A percentile compares a stretch with the other conserved stretches of the same genome.
Evolutionary conservation across 2,888 invertebrate genomes (phyloP).

Genomic region (Allolobophora icterica): DNA sequence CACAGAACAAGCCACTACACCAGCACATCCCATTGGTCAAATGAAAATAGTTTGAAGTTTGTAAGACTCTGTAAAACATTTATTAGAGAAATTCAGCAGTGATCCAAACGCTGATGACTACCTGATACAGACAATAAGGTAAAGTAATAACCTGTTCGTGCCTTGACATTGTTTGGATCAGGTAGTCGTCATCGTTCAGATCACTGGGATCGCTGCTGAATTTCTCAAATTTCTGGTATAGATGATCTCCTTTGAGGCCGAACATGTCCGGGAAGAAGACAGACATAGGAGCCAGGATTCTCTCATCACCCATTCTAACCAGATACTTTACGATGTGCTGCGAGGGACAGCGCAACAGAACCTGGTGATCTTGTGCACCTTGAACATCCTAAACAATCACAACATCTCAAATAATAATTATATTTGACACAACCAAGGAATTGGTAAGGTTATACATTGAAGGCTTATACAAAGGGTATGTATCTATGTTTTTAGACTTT

Average conservation of each 20-base stretch:
- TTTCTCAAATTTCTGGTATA: conserved; percentile 69
- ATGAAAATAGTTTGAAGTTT: no score
- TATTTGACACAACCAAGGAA: neutral
- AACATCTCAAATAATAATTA: neutral
- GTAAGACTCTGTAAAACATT: no score
- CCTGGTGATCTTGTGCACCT: conserved; percentile 75
- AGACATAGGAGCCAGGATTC: conserved; percentile 86
- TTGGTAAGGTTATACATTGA: neutral
- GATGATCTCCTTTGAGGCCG: conserved; percentile 70
- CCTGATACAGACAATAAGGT: no score
- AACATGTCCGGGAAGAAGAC: conserved; percentile 85
- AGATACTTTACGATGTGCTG: conserved; percentile 58
- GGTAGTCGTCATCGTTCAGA: conserved; percentile 89
- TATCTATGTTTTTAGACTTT: neutral
- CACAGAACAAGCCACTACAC: no score
- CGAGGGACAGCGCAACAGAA: conserved; percentile 61
- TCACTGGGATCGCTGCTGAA: conserved; percentile 84
- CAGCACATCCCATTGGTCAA: no score
- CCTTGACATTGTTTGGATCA: conserved; percentile 76
- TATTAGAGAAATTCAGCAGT: no score
- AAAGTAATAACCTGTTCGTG: conserved; percentile 48
- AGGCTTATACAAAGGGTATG: neutral
- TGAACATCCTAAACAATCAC: conserved; percentile 74
- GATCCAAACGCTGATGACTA: no score
- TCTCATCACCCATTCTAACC: conserved; percentile 85